Conservation (phyloP, 2,888 invertebrate species). For the Crepidodera aurea region DNA sequence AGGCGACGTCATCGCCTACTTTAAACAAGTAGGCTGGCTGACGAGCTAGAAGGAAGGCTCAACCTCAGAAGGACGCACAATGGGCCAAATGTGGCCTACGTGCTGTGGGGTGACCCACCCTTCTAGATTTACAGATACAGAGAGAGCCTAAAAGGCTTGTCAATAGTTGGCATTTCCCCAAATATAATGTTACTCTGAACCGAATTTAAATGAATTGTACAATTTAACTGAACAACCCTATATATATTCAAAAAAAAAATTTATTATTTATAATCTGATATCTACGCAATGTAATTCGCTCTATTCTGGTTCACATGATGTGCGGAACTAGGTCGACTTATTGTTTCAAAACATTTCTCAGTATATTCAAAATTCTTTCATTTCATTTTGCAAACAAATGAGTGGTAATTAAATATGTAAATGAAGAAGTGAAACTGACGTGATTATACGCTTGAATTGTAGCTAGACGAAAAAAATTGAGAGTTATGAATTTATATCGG, state of each 20-base stretch:
- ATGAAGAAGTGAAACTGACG: constrained; percentile 15
- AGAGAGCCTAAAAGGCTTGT: no score
- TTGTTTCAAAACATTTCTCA: constrained; percentile 24
- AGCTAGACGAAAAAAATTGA: constrained; percentile 5
- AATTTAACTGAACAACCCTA: not conserved
- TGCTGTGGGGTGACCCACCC: no score
- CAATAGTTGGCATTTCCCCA: no score
- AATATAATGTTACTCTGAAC: no score
- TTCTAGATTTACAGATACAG: no score
- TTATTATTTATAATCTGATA: not conserved
- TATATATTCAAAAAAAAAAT: not conserved
- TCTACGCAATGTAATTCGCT: constrained; percentile 5
- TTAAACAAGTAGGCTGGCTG: no score
- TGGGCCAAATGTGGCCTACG: no score
- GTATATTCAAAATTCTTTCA: constrained; percentile 12
- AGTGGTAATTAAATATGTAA: constrained; percentile 24
- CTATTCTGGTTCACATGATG: constrained; percentile 18
- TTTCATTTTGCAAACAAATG: constrained; percentile 23
- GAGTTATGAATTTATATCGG: constrained; percentile 1
- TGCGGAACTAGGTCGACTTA: constrained; percentile 20
- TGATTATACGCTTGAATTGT: constrained; percentile 17
- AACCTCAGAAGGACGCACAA: no score
- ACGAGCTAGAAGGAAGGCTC: no score
- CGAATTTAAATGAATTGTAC: no score
- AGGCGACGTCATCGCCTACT: no score